phyloP scores from a whole-genome alignment of 1,140 invertebrate species.

The Eubasilissa regina region DNA sequence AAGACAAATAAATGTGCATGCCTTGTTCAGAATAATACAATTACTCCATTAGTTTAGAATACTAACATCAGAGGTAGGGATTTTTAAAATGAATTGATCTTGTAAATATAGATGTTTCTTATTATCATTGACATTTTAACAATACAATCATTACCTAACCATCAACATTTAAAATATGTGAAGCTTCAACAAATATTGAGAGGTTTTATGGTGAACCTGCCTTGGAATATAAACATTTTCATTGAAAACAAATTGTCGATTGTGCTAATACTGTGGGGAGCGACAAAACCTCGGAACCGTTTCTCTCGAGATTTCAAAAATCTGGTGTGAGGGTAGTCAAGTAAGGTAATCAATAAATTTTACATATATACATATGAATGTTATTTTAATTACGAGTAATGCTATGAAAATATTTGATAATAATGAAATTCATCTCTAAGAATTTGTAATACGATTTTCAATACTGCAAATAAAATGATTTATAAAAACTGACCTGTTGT shows the following conservation, averaged over 20 bases:
- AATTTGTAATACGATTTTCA: slow-evolving; percentile 55
- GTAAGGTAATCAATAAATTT: slow-evolving; percentile 54
- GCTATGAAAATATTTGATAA: slow-evolving; percentile 54
- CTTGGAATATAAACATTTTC: background rate
- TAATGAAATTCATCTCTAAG: slow-evolving; percentile 48
- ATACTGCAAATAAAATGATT: slow-evolving; percentile 53
- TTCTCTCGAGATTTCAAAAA: slow-evolving; percentile 50
- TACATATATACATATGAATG: slow-evolving; percentile 53
- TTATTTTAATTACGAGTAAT: slow-evolving; percentile 55
- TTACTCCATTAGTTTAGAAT: slow-evolving; percentile 28
- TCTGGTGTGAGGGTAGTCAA: slow-evolving; percentile 50
- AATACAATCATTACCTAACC: slow-evolving; percentile 21
- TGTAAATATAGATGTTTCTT: slow-evolving; percentile 35
- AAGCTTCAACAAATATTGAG: slow-evolving; percentile 6
- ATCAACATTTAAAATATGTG: background rate
- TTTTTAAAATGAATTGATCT: slow-evolving; percentile 34
- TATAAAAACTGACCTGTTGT: slow-evolving; percentile 43
- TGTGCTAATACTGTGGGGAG: background rate
- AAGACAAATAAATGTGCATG: slow-evolving; percentile 9
- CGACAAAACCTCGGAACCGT: slow-evolving; percentile 27
- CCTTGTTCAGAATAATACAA: slow-evolving; percentile 9
- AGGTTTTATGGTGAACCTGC: background rate
- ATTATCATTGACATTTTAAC: slow-evolving; percentile 34
- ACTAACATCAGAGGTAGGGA: slow-evolving; percentile 22
- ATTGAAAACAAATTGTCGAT: background rate